Evolutionary conservation across 2,113 vertebrate species (phyloP), one percentile per base, ranked within the genome.

Genomic region (Actinemys pallida): DNA sequence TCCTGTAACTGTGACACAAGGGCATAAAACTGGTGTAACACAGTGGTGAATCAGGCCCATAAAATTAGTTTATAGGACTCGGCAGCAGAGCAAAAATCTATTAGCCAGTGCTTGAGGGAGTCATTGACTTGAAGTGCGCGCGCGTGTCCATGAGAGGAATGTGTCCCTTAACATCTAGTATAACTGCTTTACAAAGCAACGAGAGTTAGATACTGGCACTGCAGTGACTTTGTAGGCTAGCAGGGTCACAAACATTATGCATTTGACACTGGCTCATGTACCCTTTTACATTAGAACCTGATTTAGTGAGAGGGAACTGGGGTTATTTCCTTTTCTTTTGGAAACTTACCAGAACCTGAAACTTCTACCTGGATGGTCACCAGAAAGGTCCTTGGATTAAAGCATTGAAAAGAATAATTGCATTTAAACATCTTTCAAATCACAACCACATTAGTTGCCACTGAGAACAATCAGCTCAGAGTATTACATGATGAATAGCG

Each of bases 401-500:
- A 52, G 80, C 9, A 59, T 80, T 89, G 6, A 10, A 69, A 91
- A 54, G 49, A 87, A 4, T 25, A n/a, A 25, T 10, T 7, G 11
- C 22, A 0, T 59, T 89, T 79, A 49, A 86, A 2, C 62, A 78
- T 90, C 76, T 29, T 29, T 93, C 11, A 86, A 78, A 89, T 86
- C 83, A 83, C 22, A 90, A 16, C 13, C 82, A 19, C 0, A 4
- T 31, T 75, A 84, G 4, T 45, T 93, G 31, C n/a, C 87, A 4
- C n/a, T 25, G 7, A 11, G 49, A 49, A 76, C n/a, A 82, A 25
- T 80, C 81, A 86, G 35, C 53, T 84, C 78, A 93, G 17, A 84
- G 4, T 25, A 27, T 62, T 94, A 39, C 8, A 82, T 78, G 84
- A 92, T 92, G 90, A 72, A 86, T 76, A 0, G 0, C 53, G 10